Evolutionary conservation across 2,888 invertebrate genomes (phyloP).

Genomic region (Clistopyga incitator): DNA sequence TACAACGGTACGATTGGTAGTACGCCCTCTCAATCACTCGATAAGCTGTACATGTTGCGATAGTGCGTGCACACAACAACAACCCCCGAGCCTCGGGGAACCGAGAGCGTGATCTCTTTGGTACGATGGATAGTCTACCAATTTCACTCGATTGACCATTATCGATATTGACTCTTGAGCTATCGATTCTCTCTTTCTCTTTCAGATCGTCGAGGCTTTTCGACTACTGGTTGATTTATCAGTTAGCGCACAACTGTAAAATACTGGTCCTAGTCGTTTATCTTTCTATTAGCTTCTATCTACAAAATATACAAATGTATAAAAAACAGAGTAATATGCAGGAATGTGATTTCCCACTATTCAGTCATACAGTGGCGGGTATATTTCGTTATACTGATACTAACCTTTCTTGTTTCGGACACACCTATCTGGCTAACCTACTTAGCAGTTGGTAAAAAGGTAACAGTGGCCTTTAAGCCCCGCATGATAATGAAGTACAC

Average conservation of each 20-base stretch:
- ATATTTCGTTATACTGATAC: background rate
- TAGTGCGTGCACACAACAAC: slow-evolving; percentile 27
- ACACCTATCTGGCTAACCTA: background rate
- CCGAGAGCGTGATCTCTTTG: slow-evolving; percentile 7
- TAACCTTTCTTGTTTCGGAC: slow-evolving; percentile 4
- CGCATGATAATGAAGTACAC: too few species aligned
- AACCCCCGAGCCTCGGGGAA: background rate
- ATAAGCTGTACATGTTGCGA: slow-evolving; percentile 47
- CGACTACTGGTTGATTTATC: slow-evolving; percentile 15
- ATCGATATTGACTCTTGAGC: slow-evolving; percentile 52
- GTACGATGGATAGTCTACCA: slow-evolving; percentile 26
- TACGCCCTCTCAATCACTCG: slow-evolving; percentile 46
- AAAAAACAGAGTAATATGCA: background rate
- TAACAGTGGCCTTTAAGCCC: background rate
- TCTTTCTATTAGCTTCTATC: background rate
- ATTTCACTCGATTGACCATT: slow-evolving; percentile 52
- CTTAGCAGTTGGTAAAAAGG: background rate
- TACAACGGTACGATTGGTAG: slow-evolving; percentile 13
- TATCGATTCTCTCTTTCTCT: slow-evolving; percentile 39
- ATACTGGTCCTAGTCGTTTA: background rate
- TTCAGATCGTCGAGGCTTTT: slow-evolving; percentile 22
- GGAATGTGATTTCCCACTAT: slow-evolving; percentile 8
- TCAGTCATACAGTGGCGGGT: background rate
- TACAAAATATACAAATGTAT: background rate
- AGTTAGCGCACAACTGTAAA: background rate